Conservation (phyloP, 1,140 invertebrate genomes). For the Tetramorium alpestre region DNA sequence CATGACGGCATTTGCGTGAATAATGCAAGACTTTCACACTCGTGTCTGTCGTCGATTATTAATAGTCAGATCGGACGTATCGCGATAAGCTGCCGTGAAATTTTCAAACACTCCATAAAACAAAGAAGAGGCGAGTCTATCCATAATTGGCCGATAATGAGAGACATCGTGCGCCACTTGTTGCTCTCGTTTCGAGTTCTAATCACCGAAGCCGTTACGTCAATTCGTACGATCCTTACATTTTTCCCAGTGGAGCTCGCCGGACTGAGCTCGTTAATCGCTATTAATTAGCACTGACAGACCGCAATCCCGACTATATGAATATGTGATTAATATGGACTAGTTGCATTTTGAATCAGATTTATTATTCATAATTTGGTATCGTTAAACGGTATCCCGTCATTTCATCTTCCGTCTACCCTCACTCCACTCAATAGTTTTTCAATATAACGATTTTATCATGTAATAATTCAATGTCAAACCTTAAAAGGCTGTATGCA, state of each 20-base stretch:
- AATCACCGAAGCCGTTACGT: slow-evolving; percentile 35
- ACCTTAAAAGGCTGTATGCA: not conserved
- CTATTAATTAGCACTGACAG: slow-evolving; percentile 30
- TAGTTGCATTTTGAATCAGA: not conserved
- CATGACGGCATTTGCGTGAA: not conserved
- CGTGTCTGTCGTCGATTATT: slow-evolving; percentile 9
- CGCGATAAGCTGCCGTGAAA: slow-evolving; percentile 21
- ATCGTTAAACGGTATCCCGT: not conserved
- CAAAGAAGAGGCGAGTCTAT: slow-evolving; percentile 12
- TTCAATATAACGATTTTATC: not conserved
- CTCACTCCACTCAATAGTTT: not conserved
- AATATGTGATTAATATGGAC: not conserved
- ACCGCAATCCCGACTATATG: not conserved
- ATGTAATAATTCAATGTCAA: not conserved
- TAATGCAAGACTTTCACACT: slow-evolving; percentile 11
- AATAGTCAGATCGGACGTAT: not conserved
- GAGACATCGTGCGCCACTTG: slow-evolving; percentile 61
- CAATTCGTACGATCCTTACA: slow-evolving; percentile 14
- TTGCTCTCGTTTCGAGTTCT: slow-evolving; percentile 63
- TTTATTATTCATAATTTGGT: not conserved
- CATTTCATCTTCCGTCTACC: not conserved
- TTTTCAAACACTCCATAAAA: slow-evolving; percentile 22
- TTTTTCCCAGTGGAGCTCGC: slow-evolving; percentile 16
- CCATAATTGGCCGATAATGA: slow-evolving; percentile 59
- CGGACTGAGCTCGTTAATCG: slow-evolving; percentile 9